phyloP scores from a whole-genome alignment of 2,888 invertebrate genomes.

The Pantelozetes paolii region DNA sequence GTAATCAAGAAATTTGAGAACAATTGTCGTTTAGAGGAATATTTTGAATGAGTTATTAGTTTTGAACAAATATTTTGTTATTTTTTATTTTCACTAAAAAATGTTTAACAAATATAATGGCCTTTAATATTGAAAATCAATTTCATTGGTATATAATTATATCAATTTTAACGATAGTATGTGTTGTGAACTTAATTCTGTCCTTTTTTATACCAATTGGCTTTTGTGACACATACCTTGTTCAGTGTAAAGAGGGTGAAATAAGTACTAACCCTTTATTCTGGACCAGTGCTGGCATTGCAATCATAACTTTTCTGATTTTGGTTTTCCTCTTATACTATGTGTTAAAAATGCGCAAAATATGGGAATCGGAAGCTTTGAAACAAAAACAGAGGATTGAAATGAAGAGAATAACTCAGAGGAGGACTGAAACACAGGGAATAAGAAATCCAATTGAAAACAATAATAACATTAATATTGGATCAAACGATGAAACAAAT shows the following conservation, averaged over 20 bases:
- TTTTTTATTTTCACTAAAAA: no score
- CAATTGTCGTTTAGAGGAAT: not conserved
- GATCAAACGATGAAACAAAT: not conserved
- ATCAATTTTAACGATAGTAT: not conserved
- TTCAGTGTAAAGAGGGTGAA: not conserved
- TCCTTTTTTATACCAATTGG: not conserved
- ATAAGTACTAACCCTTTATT: not conserved
- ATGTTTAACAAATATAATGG: not conserved
- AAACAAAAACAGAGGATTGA: not conserved
- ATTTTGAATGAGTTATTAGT: not conserved
- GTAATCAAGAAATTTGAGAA: not conserved
- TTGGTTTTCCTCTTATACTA: conserved; percentile 11
- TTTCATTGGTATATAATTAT: not conserved
- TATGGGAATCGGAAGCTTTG: conserved; percentile 26
- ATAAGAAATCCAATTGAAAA: not conserved
- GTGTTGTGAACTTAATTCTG: conserved; percentile 18
- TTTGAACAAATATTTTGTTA: not conserved
- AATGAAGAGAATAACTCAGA: conserved; percentile 6
- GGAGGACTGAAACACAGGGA: not conserved
- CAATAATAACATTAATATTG: not conserved
- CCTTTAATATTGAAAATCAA: not conserved
- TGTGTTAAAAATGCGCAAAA: not conserved
- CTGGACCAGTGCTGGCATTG: conserved; percentile 7
- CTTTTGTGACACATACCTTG: not conserved
- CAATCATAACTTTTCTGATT: not conserved